Evolutionary conservation across 2,797 vertebrate genomes (phyloP), one percentile per base, ranked within the genome.

Genomic region (Tympanoctomys barrerae): DNA sequence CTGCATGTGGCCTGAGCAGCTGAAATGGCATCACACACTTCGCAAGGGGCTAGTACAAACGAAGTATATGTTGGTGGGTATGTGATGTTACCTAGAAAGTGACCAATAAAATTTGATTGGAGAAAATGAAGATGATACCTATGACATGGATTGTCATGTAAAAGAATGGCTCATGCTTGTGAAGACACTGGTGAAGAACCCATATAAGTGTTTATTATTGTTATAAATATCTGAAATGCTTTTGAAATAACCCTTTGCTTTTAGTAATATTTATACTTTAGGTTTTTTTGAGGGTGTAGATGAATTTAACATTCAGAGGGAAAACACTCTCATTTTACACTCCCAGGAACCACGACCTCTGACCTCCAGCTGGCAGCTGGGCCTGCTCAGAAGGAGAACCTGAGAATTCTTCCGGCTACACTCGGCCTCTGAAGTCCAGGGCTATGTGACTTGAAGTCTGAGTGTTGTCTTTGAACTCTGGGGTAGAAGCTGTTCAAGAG

Each of bases 231-330:
- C 87, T 57, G 66, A 64, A 64, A 91, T 71, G 77, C 78, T 93
- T 93, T 87, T 79, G 70, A 95, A 85, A 89, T 52, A 16, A 49
- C 61, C 75, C 87, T 92, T 88, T 66, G 79, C 39, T 83, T 85
- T 89, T 52, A 49, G 42, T 70, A 70, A 68, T 42, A 73, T 86
- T 89, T 93, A 18, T 66, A 49, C 73, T 49, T 33, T 85, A 54
- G 42, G 64, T 42, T 7, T 9, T 42, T 71, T 61, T 12, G 79
- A 96, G 31, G 85, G 8, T 21, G 5, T 19, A 64, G 64, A 64
- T 77, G 62, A 71, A 62, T 79, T 91, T 26, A 31, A 33, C 75
- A 81, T 89, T 71, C 52, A 81, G 87, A 92, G 83, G 66, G 21
- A 89, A 90, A 83, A 73, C 19, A 12, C 42, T n/a, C 26, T 84